Evolutionary conservation across 2,888 invertebrate genomes (phyloP).

Genomic region (Parnassius orleans): DNA sequence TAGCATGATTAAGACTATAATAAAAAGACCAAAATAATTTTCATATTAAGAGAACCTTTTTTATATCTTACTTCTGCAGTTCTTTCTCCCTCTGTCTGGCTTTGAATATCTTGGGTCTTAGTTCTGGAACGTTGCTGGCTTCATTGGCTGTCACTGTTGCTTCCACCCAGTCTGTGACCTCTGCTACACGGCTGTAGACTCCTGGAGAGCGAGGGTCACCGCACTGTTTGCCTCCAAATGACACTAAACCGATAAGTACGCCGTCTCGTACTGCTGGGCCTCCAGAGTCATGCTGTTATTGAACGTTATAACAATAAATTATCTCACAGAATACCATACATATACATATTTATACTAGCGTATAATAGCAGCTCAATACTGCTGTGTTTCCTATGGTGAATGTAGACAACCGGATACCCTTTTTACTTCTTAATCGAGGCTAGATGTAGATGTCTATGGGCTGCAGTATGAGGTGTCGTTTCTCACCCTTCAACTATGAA

Average conservation of each 20-base stretch:
- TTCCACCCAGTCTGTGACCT: conserved; percentile 66
- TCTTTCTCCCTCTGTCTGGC: conserved; percentile 60
- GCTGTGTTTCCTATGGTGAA: no score
- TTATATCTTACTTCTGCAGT: conserved; percentile 52
- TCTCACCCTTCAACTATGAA: no score
- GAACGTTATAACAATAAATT: background rate
- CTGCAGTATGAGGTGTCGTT: no score
- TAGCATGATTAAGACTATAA: no score
- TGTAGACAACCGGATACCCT: no score
- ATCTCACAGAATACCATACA: no score
- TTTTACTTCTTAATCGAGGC: no score
- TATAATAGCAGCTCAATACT: no score
- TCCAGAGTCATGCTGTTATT: conserved; percentile 66
- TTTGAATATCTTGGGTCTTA: conserved; percentile 58
- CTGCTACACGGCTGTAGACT: conserved; percentile 64
- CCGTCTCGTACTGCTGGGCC: conserved; percentile 72
- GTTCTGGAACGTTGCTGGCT: conserved; percentile 50
- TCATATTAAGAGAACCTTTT: no score
- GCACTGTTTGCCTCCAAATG: conserved; percentile 72
- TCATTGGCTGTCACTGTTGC: conserved; percentile 56
- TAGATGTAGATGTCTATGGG: no score
- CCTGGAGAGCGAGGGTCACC: conserved; percentile 72
- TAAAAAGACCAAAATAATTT: no score
- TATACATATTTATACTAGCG: no score
- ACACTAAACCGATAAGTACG: conserved; percentile 65